Evolutionary conservation across 2,888 invertebrate species (phyloP).

Genomic region (Drosophila melanocephala): DNA sequence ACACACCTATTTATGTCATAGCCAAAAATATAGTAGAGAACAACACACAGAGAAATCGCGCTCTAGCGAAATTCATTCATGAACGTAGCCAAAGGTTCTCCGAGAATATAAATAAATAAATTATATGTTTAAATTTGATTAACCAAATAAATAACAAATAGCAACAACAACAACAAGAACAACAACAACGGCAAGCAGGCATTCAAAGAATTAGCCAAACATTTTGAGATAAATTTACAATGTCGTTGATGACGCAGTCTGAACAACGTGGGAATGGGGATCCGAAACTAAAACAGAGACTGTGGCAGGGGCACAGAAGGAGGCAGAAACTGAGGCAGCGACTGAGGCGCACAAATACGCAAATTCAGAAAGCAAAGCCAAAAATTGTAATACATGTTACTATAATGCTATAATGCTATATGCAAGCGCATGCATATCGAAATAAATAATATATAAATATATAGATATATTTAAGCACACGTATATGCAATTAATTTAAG

Average conservation of each 20-base stretch:
- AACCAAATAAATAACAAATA: slow-evolving; percentile 67
- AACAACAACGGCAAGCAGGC: slow-evolving; percentile 24
- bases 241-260: slow-evolving; percentile 74
- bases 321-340: not conserved
- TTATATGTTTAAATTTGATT: slow-evolving; percentile 78
- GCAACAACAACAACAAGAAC: slow-evolving; percentile 19
- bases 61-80: slow-evolving; percentile 61
- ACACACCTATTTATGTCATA: slow-evolving; percentile 70
- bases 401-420: slow-evolving; percentile 14
- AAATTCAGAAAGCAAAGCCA: slow-evolving; percentile 39
- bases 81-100: slow-evolving; percentile 49
- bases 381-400: slow-evolving; percentile 43
- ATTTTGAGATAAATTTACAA: slow-evolving; percentile 54
- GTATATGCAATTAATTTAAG: slow-evolving; percentile 7
- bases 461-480: not conserved
- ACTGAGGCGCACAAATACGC: slow-evolving; percentile 36
- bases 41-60: slow-evolving; percentile 10
- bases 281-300: not conserved
- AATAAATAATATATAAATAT: slow-evolving; percentile 3
- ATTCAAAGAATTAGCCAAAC: slow-evolving; percentile 56
- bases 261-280: slow-evolving; percentile 40
- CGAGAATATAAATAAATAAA: slow-evolving; percentile 62
- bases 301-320: not conserved
- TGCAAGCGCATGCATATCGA: slow-evolving; percentile 16
- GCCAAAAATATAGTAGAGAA: slow-evolving; percentile 64